Base-by-base conservation (phyloP, 2,113 vertebrate species). In the Ceratotherium simum region DNA sequence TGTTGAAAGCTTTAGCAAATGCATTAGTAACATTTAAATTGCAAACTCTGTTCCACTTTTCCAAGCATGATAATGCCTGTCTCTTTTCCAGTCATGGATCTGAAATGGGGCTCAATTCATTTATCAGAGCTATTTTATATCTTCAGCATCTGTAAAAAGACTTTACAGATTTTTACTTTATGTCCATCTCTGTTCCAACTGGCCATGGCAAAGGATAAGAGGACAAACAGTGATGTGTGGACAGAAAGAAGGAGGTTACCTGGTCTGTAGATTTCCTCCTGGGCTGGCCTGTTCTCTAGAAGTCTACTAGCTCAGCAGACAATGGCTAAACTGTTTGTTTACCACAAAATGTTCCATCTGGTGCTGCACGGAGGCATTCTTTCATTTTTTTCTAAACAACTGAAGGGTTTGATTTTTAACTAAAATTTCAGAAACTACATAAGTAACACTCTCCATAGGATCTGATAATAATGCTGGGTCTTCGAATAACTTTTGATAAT, bases 1-100 rank as follows among this genome's bases (percentile, higher is more conserved):
- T 79, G 80, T 58, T 83, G 54, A 95, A 80, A 96, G 96, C 92
- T 96, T 84, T 83, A 73, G 79, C 94, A 84, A 93, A 95, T 90
- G 92, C 92, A 90, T 65, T 93, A 90, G 75, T 54, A 80, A 80
- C 56, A 90, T 92, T 94, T 95, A 83, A 96, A 94, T 83, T 60
- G 69, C 36, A 83, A 90, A 75, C 79, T 83, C 42, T 9, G 42
- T 83, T 82, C 72, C 17, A 82, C 64, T 83, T 97, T 96, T 56
- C 72, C 46, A 51, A 86, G 86, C 56, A 48, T 23, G 31, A 83
- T 64, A 73, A 95, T 90, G 39, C 69, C 82, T 96, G 48, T 70
- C 29, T 96, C 48, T 93, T 88, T 95, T 93, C 82, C 10, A 39
- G 69, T 90, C 90, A 86, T 54, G 79, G 86, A 95, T 97, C 79